phyloP scores from a whole-genome alignment of 2,113 vertebrate species.

The Lycocorax pyrrhopterus region DNA sequence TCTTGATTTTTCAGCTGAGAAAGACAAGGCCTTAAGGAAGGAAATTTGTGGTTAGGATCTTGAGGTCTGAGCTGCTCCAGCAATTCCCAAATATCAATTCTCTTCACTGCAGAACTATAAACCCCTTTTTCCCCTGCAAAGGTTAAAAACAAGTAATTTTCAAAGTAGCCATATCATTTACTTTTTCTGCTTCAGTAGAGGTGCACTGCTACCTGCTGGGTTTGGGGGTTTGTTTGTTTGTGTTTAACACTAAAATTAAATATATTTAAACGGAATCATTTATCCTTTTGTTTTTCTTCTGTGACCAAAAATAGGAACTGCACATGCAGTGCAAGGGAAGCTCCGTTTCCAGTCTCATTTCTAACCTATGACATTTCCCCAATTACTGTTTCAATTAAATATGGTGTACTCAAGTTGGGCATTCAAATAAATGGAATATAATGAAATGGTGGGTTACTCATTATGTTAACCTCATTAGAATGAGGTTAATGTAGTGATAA shows the following conservation, averaged over 20 bases:
- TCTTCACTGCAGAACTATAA: neutral
- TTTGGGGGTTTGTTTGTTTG: rapidly evolving
- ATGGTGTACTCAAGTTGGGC: neutral
- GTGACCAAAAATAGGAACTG: neutral
- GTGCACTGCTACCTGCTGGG: neutral
- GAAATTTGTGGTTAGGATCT: neutral
- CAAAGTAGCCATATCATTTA: neutral
- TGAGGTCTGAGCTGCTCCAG: neutral
- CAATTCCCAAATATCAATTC: neutral
- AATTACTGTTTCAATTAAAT: constrained; percentile 52
- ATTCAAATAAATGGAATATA: constrained; percentile 45
- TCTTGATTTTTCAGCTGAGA: neutral
- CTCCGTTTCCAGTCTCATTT: neutral
- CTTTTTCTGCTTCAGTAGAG: neutral
- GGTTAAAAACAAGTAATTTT: neutral
- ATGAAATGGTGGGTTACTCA: constrained; percentile 49
- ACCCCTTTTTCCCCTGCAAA: rapidly evolving
- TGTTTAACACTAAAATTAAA: neutral
- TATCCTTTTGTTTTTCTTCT: neutral
- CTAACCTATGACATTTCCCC: neutral
- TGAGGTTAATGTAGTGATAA: constrained; percentile 53
- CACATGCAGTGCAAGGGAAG: neutral
- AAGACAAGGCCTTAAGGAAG: neutral
- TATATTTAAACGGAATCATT: neutral
- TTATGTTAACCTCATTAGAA: constrained; percentile 50